A percentile compares a stretch with the other conserved stretches of the same genome.
Conservation (phyloP, 2,888 invertebrate genomes). For the Agonopterix arenella region DNA sequence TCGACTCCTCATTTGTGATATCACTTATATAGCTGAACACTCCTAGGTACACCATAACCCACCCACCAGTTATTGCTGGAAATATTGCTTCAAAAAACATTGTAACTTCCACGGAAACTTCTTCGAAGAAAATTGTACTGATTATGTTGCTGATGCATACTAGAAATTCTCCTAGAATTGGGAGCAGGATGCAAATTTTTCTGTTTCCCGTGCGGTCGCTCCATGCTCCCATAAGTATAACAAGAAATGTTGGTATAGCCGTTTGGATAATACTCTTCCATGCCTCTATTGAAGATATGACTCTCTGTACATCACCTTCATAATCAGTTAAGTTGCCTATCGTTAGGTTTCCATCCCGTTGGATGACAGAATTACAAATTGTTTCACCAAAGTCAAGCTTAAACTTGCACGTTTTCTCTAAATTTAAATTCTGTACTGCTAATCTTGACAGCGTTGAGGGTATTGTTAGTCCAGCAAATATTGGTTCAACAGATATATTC, state of each 20-base stretch:
- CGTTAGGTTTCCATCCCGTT: conserved; percentile 69
- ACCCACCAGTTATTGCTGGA: conserved; percentile 72
- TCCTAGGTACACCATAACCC: conserved; percentile 74
- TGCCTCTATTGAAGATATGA: conserved; percentile 72
- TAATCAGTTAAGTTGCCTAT: conserved; percentile 32
- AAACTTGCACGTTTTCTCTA: conserved; percentile 61
- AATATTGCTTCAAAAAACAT: conserved; percentile 73
- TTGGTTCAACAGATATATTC: conserved; percentile 83
- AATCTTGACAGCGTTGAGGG: conserved; percentile 80
- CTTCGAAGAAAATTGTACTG: conserved; percentile 71
- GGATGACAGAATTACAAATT: conserved; percentile 53
- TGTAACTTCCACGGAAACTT: conserved; percentile 71
- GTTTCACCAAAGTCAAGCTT: conserved; percentile 44
- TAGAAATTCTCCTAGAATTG: conserved; percentile 70
- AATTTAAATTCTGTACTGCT: conserved; percentile 74
- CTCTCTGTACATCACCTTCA: conserved; percentile 77
- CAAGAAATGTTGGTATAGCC: conserved; percentile 69
- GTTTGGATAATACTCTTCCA: conserved; percentile 77
- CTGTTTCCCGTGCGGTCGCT: conserved; percentile 76
- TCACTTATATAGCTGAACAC: conserved; percentile 80
- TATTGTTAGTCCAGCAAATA: conserved; percentile 82
- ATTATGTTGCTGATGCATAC: conserved; percentile 65
- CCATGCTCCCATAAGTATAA: conserved; percentile 79
- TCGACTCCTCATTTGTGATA: conserved; percentile 67
- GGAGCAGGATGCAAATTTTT: conserved; percentile 74